Percentiles rank a stretch among this genome's conserved stretches.
Conservation (phyloP, 2,797 vertebrate species). For the Mus spretus region DNA sequence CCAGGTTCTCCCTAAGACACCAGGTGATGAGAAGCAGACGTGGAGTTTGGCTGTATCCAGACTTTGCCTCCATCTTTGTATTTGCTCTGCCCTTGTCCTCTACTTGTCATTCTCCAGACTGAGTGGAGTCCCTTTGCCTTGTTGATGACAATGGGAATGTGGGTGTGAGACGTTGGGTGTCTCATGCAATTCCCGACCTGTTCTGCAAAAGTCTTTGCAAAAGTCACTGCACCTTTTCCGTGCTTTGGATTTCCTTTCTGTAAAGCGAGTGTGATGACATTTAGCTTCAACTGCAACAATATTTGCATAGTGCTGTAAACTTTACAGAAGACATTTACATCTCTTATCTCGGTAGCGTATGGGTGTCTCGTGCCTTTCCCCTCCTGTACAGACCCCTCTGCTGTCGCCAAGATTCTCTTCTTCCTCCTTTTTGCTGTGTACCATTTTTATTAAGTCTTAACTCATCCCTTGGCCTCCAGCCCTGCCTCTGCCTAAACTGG, state of each 20-base stretch:
- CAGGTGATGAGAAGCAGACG: background rate
- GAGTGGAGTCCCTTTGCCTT: constrained; percentile 9
- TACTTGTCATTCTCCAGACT: constrained; percentile 9
- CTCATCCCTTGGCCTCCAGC: constrained; percentile 1
- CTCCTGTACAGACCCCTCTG: background rate
- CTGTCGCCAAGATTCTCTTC: background rate
- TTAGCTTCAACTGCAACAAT: constrained; percentile 69
- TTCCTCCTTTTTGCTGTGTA: background rate
- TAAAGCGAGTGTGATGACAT: constrained; percentile 62
- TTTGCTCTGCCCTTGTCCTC: constrained; percentile 43
- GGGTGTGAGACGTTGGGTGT: background rate
- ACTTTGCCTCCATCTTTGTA: constrained; percentile 27
- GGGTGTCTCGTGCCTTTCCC: background rate
- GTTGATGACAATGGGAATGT: constrained; percentile 27
- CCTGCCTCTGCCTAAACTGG: constrained; percentile 1
- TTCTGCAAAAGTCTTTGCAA: constrained; percentile 67
- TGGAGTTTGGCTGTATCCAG: constrained; percentile 22
- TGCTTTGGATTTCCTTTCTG: constrained; percentile 50
- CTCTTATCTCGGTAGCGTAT: background rate
- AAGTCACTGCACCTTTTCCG: constrained; percentile 54
- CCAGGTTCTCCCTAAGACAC: constrained; percentile 30
- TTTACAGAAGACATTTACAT: constrained; percentile 60
- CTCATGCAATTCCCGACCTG: constrained; percentile 74
- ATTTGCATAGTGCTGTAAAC: constrained; percentile 77
- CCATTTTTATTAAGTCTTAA: constrained; percentile 58